A percentile compares a stretch with the other conserved stretches of the same genome.
Evolutionary conservation across 1,140 invertebrate genomes (phyloP).

Genomic region (Aphelenchoides besseyi): DNA sequence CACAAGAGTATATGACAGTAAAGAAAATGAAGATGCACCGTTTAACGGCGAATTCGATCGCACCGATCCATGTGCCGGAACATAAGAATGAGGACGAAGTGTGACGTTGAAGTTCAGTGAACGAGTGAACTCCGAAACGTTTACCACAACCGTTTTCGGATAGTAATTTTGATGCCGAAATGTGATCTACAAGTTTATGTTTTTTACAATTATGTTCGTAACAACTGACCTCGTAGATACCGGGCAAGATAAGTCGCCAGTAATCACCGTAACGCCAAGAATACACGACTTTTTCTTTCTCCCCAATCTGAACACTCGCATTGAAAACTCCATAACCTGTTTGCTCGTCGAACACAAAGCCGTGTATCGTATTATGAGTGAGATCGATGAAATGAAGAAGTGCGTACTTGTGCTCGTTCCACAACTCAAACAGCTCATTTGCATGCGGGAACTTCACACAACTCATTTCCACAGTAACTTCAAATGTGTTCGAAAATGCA

Average conservation of each 20-base stretch:
- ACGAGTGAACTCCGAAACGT: conserved; percentile 28
- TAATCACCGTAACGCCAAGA: conserved; percentile 79
- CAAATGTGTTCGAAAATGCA: conserved; percentile 81
- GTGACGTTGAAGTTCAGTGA: conserved; percentile 40
- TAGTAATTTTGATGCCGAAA: conserved; percentile 46
- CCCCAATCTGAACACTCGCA: conserved; percentile 70
- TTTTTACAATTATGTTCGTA: too few species aligned
- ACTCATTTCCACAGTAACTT: conserved; percentile 86
- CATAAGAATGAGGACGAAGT: conserved; percentile 32
- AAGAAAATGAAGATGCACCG: background rate
- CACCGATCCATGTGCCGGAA: background rate
- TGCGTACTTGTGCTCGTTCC: conserved; percentile 82
- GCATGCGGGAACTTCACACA: conserved; percentile 83
- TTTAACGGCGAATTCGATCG: background rate
- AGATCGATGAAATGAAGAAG: conserved; percentile 79
- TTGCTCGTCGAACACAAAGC: conserved; percentile 77
- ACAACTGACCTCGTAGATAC: conserved; percentile 79
- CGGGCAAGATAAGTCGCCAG: conserved; percentile 83
- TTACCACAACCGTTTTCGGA: conserved; percentile 30
- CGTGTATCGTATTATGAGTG: conserved; percentile 81
- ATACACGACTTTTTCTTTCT: conserved; percentile 72
- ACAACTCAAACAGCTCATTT: conserved; percentile 74
- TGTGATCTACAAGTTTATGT: conserved; percentile 48
- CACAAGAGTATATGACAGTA: background rate
- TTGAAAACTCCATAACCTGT: conserved; percentile 70